Evolutionary conservation across 2,888 invertebrate genomes (phyloP).

Genomic region (Silvanus unidentatus): DNA sequence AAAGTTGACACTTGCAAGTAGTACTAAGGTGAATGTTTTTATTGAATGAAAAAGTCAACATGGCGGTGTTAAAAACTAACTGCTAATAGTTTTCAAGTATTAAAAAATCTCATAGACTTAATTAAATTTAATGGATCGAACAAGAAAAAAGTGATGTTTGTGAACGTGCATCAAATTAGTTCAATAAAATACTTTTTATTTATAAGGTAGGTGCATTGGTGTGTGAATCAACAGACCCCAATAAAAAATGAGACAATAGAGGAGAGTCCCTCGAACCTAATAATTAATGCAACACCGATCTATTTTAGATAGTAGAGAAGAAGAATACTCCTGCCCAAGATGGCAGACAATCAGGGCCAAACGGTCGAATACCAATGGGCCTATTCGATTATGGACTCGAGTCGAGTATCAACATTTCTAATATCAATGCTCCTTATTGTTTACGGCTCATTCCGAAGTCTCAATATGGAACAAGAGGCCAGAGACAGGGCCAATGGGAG

Average conservation of each 20-base stretch:
- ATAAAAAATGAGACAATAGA: too few relatives aligned
- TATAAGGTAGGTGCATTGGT: conserved; percentile 14
- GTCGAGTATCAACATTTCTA: conserved; percentile 91
- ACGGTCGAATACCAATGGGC: conserved; percentile 72
- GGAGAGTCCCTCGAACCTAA: too few relatives aligned
- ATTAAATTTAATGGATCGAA: conserved; percentile 21
- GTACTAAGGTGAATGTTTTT: conserved; percentile 4
- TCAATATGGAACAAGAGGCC: conserved; percentile 94
- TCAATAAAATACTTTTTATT: conserved; percentile 16
- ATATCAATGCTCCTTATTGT: conserved; percentile 96
- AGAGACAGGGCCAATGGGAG: conserved; percentile 57
- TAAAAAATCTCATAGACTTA: conserved; percentile 9
- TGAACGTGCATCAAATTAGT: conserved; percentile 20
- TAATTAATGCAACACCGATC: too few relatives aligned
- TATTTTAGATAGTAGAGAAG: conserved; percentile 23
- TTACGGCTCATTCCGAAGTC: conserved; percentile 93
- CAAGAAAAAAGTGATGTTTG: conserved; percentile 32
- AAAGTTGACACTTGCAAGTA: conserved; percentile 14
- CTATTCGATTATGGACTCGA: conserved; percentile 95
- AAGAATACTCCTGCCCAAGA: conserved; percentile 14
- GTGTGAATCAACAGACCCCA: not conserved
- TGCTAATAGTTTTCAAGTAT: conserved; percentile 9
- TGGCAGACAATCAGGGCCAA: conserved; percentile 35
- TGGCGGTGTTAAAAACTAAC: conserved; percentile 29
- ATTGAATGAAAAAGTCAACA: conserved; percentile 25